Base-by-base conservation (phyloP, 92 coral and sea anemone species). In the Diadumene lineata region DNA sequence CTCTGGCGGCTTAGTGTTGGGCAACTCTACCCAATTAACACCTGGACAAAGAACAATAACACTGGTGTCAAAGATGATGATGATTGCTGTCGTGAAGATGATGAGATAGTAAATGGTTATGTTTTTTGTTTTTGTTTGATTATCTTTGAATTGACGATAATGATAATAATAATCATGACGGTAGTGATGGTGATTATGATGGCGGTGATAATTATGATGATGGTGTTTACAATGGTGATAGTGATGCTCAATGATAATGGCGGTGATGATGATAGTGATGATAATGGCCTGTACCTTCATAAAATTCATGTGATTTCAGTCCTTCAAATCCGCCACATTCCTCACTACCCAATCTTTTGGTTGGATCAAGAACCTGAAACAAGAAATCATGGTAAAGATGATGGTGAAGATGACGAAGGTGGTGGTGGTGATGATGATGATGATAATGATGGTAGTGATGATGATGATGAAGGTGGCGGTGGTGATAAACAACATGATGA, bases 311-410 rank as follows among this genome's bases (percentile, higher is more conserved):
- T 66, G 83, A 34, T 61, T 86, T 91, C 30, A 94, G 79, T 23
- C 88, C 81, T 31, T 91, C 75, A 78, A 85, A 94, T 6, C 98
- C 97, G 13, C 94, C 98, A 48, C 84, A 83, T 67, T 91, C 94
- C 18, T 94, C 98, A 73, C 98, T 91, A 13, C 98, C 97, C 56
- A 94, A 70, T 43, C 98, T 82, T 61, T 91, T 87, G n/a, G 94
- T 94, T 31, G 98, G 98, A 68, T 94, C 98, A 30, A 94, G 80
- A 77, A 91, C 79, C 98, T 94, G 19, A 53, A 15, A 53, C 4
- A 15, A 53, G 2, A 53, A 21, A 53, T 53, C n/a, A 53, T 53
- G 60, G 24, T 15, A 21, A 53, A 9, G 60, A 53, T 53, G 18
- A 9, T 53, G 60, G 19, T 53, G 18, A 53, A 3, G 18, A 53